Conservation (phyloP, 2,113 vertebrate genomes). For the Carassius auratus region DNA sequence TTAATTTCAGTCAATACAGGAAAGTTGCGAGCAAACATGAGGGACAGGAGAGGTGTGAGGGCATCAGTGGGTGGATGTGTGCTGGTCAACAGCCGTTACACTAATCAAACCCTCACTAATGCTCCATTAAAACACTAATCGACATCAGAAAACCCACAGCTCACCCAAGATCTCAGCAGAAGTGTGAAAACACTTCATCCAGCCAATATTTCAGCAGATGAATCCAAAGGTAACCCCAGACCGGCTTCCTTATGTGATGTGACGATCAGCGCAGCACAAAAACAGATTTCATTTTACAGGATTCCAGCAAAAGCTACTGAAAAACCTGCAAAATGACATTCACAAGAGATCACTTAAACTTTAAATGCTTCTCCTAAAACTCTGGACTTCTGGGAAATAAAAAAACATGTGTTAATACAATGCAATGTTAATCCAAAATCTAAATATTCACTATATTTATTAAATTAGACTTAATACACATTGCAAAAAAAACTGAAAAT, state of each 20-base stretch:
- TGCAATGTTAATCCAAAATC: too few relatives aligned
- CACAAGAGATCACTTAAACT: too few relatives aligned
- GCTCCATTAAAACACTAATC: slow-evolving; percentile 23
- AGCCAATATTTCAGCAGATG: slow-evolving; percentile 26
- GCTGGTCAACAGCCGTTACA: slow-evolving; percentile 76
- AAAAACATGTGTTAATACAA: too few relatives aligned
- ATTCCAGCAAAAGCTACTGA: background rate
- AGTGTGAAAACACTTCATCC: slow-evolving; percentile 36
- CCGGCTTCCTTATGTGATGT: background rate
- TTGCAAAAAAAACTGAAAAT: too few relatives aligned
- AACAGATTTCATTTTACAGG: background rate
- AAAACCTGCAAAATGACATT: background rate
- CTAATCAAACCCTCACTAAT: slow-evolving; percentile 53
- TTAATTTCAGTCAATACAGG: background rate
- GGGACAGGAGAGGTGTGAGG: slow-evolving; percentile 71
- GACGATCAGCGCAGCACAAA: background rate
- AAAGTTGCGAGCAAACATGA: slow-evolving; percentile 9
- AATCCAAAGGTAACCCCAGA: slow-evolving; percentile 27
- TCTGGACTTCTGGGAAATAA: too few relatives aligned
- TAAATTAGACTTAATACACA: too few relatives aligned
- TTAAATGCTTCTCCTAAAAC: background rate
- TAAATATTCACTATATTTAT: too few relatives aligned
- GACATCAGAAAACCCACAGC: slow-evolving; percentile 36
- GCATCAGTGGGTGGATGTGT: slow-evolving; percentile 80
- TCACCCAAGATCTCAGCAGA: slow-evolving; percentile 7